phyloP scores from a whole-genome alignment of 2,888 invertebrate species.

The Smittia aterrima region DNA sequence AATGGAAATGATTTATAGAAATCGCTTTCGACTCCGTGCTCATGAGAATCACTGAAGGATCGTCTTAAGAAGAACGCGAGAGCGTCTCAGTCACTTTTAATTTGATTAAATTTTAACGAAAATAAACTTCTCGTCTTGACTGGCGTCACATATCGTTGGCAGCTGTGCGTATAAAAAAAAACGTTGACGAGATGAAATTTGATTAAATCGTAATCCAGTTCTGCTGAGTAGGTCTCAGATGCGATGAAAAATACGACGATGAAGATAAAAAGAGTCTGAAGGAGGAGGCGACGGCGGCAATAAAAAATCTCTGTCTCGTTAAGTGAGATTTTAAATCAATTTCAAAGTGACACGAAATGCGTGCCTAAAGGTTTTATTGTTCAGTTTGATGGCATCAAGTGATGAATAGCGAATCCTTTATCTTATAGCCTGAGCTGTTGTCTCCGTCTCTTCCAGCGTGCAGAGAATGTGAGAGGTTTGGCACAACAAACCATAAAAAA shows the following conservation, averaged over 20 bases:
- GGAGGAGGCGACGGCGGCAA: background rate
- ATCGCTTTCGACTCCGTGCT: background rate
- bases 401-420: constrained; percentile 17
- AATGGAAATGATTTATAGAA: constrained; percentile 35
- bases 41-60: too few relatives aligned
- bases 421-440: background rate
- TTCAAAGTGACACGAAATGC: constrained; percentile 13
- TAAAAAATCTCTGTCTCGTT: background rate
- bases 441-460: background rate
- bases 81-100: too few relatives aligned
- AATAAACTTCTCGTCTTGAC: too few relatives aligned
- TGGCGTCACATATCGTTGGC: too few relatives aligned
- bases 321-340: constrained; percentile 25
- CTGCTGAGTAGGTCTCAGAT: background rate
- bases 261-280: background rate
- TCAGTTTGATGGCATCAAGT: constrained; percentile 2
- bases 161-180: background rate
- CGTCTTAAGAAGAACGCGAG: too few relatives aligned
- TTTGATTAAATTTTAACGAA: too few relatives aligned
- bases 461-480: background rate
- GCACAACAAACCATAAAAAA: constrained; percentile 2
- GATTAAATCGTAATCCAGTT: constrained; percentile 2
- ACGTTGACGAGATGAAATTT: background rate
- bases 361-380: background rate
- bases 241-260: background rate